A percentile compares a stretch with the other conserved stretches of the same genome.
These are phyloP conservation scores for Galemys pyrenaicus DNA, from an alignment of 2,113 vertebrate species.

Conservation along the genomic window DNA sequence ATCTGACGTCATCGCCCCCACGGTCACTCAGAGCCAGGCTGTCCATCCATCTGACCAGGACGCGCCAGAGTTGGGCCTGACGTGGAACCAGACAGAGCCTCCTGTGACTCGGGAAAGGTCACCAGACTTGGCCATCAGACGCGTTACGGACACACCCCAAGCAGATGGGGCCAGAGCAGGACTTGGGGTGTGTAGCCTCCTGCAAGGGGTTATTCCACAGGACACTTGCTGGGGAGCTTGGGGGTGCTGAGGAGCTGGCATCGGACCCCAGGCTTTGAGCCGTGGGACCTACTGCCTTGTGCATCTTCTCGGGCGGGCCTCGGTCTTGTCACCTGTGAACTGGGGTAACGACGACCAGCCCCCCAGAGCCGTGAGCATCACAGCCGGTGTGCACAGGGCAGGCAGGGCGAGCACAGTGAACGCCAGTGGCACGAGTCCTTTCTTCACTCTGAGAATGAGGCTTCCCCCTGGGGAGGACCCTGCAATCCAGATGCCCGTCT, in stretches of 20 bases:
- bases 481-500: neutral
- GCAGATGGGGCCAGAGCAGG: neutral
- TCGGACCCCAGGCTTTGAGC: neutral
- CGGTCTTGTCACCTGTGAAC: neutral
- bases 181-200: neutral
- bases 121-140: neutral
- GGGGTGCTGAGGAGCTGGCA: neutral
- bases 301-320: neutral
- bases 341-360: neutral
- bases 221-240: neutral
- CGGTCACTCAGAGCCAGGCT: neutral
- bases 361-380: neutral
- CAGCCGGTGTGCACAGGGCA: fast-evolving
- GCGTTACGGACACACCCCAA: neutral
- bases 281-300: neutral
- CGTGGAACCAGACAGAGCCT: neutral
- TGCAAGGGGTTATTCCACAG: fast-evolving
- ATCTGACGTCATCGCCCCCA: neutral
- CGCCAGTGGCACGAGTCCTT: neutral
- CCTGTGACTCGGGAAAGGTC: neutral
- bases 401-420: fast-evolving
- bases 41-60: neutral
- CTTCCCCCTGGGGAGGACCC: neutral
- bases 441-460: neutral
- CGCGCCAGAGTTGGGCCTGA: neutral